These are phyloP conservation scores for Limnephilus lunatus DNA, from an alignment of 2,888 invertebrate genomes.

Conservation along the genomic window DNA sequence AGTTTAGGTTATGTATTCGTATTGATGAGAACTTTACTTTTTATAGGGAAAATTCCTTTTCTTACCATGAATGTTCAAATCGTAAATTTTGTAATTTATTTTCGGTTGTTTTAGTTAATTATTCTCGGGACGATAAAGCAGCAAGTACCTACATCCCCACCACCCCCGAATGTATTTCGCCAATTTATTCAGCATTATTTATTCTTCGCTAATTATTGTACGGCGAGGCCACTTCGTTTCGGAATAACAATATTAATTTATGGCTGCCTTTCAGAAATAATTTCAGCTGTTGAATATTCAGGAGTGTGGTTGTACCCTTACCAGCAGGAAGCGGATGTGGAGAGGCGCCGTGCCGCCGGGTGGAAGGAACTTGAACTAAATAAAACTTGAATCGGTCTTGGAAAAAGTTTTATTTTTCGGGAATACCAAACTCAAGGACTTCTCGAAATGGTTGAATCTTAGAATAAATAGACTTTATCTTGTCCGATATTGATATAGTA, in stretches of 20 bases:
- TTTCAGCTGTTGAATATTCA: constrained; percentile 24
- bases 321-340: not conserved
- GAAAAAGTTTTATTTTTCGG: not conserved
- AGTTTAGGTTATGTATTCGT: too few relatives aligned
- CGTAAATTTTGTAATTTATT: not conserved
- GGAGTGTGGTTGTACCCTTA: not conserved
- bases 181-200: not conserved
- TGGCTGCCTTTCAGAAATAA: constrained; percentile 19
- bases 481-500: not conserved
- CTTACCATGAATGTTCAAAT: not conserved
- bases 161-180: not conserved
- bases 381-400: not conserved
- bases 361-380: constrained; percentile 10
- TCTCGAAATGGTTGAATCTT: constrained; percentile 9
- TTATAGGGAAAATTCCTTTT: not conserved
- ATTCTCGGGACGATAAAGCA: not conserved
- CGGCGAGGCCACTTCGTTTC: not conserved
- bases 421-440: not conserved
- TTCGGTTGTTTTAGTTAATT: not conserved
- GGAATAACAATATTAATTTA: constrained; percentile 10
- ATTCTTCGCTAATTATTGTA: not conserved
- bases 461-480: constrained; percentile 38
- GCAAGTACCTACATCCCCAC: not conserved
- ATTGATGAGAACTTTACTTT: too few relatives aligned
- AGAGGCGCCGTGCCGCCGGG: not conserved